Conservation (phyloP, 53 echinoderm and acorn worm species). For the Patiria pectinifera region DNA sequence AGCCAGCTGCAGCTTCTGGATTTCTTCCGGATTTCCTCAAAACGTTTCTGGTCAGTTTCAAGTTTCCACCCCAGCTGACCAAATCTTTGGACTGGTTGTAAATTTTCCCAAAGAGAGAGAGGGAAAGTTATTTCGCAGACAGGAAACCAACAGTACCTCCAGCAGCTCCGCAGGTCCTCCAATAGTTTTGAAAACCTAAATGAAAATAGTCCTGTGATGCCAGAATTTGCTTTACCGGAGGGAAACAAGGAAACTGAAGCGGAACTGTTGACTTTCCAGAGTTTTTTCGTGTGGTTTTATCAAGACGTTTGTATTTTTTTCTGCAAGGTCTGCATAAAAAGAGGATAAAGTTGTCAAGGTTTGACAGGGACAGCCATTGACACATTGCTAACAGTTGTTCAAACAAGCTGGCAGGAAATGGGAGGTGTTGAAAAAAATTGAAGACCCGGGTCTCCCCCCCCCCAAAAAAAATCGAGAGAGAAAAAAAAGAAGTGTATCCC, state of each 20-base stretch:
- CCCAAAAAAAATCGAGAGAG: too few relatives aligned
- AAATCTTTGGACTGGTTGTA: neutral
- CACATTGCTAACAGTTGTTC: slow-evolving; percentile 47
- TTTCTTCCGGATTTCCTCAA: neutral
- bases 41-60: neutral
- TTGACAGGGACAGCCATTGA: neutral
- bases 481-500: neutral
- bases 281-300: neutral
- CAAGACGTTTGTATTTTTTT: neutral
- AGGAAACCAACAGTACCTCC: neutral
- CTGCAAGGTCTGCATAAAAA: slow-evolving; percentile 3
- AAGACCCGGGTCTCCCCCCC: neutral
- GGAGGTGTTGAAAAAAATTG: slow-evolving; percentile 15
- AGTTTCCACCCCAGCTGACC: neutral
- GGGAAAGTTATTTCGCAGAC: neutral
- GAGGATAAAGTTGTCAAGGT: slow-evolving; percentile 2
- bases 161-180: neutral
- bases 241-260: neutral
- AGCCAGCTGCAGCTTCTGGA: neutral
- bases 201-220: too few relatives aligned
- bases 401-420: slow-evolving; percentile 7
- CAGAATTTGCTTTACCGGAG: neutral
- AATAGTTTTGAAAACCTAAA: neutral
- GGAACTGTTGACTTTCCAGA: neutral
- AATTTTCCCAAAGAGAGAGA: neutral